Conservation (phyloP, 2,888 invertebrate species). For the Sipha maydis region DNA sequence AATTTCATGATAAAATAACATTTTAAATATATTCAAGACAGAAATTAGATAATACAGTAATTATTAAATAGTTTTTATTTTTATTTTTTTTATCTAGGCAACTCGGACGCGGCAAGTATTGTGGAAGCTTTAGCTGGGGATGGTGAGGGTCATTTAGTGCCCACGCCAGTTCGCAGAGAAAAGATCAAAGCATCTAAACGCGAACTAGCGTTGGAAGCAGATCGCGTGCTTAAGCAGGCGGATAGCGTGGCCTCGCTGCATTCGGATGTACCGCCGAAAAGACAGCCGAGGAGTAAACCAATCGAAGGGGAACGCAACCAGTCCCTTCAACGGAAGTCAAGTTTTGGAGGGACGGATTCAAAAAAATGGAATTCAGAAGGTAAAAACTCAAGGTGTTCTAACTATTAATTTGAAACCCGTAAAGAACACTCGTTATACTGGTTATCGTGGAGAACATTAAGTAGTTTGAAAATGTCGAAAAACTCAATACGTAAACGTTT, state of each 20-base stretch:
- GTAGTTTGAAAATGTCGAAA: too few relatives aligned
- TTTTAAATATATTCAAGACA: too few relatives aligned
- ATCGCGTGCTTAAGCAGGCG: conserved; percentile 79
- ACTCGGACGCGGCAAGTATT: conserved; percentile 65
- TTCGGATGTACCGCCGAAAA: conserved; percentile 49
- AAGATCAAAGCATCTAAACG: conserved; percentile 78
- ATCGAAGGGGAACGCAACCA: background rate
- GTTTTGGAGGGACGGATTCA: conserved; percentile 57
- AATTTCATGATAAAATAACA: too few relatives aligned
- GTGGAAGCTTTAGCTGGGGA: conserved; percentile 70
- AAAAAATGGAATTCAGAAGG: conserved; percentile 57
- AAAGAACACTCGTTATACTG: background rate
- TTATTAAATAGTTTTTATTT: too few relatives aligned
- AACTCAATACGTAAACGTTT: too few relatives aligned
- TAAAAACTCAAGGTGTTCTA: background rate
- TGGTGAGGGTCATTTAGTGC: conserved; percentile 69
- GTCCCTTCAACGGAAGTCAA: conserved; percentile 41
- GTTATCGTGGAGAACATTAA: too few relatives aligned
- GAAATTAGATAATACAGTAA: too few relatives aligned
- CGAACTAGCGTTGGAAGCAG: conserved; percentile 78
- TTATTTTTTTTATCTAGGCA: background rate
- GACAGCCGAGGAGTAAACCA: conserved; percentile 53
- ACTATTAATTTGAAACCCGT: background rate
- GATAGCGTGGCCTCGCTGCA: conserved; percentile 70
- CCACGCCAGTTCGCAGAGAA: conserved; percentile 71